Conservation (phyloP, 1,140 invertebrate species). For the Oncopeltus fasciatus region DNA sequence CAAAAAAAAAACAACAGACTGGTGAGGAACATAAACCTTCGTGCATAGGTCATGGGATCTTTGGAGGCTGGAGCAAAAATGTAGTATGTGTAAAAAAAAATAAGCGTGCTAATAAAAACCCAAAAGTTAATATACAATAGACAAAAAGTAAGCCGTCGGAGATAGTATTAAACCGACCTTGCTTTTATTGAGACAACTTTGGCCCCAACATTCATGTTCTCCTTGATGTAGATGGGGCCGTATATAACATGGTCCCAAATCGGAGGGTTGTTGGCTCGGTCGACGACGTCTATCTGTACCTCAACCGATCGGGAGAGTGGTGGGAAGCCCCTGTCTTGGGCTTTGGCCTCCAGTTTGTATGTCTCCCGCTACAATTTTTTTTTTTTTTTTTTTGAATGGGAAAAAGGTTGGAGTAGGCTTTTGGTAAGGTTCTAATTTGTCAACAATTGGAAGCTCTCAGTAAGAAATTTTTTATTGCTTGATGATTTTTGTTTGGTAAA, state of each 20-base stretch:
- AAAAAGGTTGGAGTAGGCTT: background rate
- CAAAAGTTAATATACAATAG: slow-evolving; percentile 13
- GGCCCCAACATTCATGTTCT: slow-evolving; percentile 89
- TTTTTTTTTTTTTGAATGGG: too few relatives aligned
- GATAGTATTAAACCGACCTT: slow-evolving; percentile 58
- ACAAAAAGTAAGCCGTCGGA: slow-evolving; percentile 14
- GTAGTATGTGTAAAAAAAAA: too few relatives aligned
- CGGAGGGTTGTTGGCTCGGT: slow-evolving; percentile 91
- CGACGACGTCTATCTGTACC: slow-evolving; percentile 93
- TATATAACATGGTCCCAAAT: slow-evolving; percentile 91
- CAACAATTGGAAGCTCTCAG: too few relatives aligned
- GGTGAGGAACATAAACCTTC: slow-evolving; percentile 5
- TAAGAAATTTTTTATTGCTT: too few relatives aligned
- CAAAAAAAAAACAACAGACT: background rate
- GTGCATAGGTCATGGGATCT: background rate
- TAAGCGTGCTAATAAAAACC: slow-evolving; percentile 19
- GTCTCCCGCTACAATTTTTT: slow-evolving; percentile 74
- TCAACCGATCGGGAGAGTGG: slow-evolving; percentile 85
- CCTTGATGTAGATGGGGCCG: slow-evolving; percentile 90
- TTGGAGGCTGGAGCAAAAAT: slow-evolving; percentile 1
- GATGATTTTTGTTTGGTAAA: too few relatives aligned
- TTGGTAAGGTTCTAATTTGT: background rate
- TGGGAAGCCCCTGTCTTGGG: slow-evolving; percentile 88
- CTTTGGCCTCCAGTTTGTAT: slow-evolving; percentile 92
- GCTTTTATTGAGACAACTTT: slow-evolving; percentile 94